Evolutionary conservation across 1,140 invertebrate genomes (phyloP), one percentile per base, ranked within the genome.

Genomic region (Phymorhynchus buccinoides): DNA sequence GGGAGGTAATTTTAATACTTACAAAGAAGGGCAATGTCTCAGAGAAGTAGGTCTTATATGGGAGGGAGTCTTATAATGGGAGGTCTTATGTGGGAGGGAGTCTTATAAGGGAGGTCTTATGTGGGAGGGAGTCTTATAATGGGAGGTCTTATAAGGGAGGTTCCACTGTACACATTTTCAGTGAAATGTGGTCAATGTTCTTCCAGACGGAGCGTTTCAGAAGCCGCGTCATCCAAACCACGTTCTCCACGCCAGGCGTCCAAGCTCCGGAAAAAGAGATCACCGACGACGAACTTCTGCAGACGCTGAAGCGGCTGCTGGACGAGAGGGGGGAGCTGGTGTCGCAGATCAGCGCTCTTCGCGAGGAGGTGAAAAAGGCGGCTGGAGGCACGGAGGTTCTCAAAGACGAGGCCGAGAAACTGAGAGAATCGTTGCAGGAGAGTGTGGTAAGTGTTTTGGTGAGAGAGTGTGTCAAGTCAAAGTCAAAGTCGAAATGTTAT

Each of bases 201-300:
- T 90, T 90, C 78, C 88, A 93, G 92, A 78, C 90, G 86, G 93
- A 93, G 83, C 86, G 92, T 16, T 91, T 92, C 86, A 86, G 92
- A 27, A 91, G 89, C 85, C 86, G 90, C 42, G 90, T 93, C 14
- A 87, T 93, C 18, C 92, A 93, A 86, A 87, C 90, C 14, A 89
- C 91, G 39, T 93, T 90, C 86, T 92, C 92, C 22, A 91, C 91
- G 4, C 92, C 92, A 14, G 92, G 90, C 1, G 87, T 90, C 9
- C 88, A 89, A 66, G 87, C 89, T 16, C 93, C 93, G 16, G 90
- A 93, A 41, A 90, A 89, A 18, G 92, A 93, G 84, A 89, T 93
- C 16, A 89, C 79, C 48, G 93, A 93, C 83, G 93, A 93, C 84
- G 90, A 93, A 68, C 87, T 93, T 32, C 79, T 93, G 14, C 90